These are phyloP conservation scores for Microplitis deprimator DNA, from an alignment of 2,888 invertebrate species.

Conservation along the genomic window DNA sequence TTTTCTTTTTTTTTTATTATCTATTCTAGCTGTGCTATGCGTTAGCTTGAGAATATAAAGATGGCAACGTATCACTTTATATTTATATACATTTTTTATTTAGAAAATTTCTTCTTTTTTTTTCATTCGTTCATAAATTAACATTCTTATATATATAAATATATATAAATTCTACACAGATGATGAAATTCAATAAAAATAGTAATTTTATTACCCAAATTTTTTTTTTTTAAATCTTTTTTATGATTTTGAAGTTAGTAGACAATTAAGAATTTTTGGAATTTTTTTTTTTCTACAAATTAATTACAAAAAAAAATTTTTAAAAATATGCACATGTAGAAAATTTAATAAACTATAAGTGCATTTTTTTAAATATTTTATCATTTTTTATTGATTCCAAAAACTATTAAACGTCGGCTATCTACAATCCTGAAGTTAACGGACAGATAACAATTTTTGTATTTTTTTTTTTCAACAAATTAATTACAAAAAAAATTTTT, in stretches of 20 bases:
- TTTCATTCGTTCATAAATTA: slow-evolving; percentile 39
- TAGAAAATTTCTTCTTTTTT: slow-evolving; percentile 3
- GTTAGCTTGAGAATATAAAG: slow-evolving; percentile 7
- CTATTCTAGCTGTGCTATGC: background rate
- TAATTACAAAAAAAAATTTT: too few species aligned
- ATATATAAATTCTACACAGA: background rate
- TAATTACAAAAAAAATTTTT: too few species aligned
- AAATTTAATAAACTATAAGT: too few species aligned
- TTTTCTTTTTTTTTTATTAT: slow-evolving; percentile 5
- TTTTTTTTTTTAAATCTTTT: background rate
- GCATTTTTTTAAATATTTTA: background rate
- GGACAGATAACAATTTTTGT: too few species aligned
- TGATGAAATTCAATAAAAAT: background rate
- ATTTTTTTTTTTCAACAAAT: too few species aligned
- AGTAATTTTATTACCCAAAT: background rate
- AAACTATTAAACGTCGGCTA: too few species aligned
- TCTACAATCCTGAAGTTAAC: too few species aligned
- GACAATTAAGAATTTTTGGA: too few species aligned
- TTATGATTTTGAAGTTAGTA: background rate
- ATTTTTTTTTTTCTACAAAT: too few species aligned
- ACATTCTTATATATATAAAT: slow-evolving; percentile 14
- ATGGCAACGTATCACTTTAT: slow-evolving; percentile 34
- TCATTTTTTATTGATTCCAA: background rate
- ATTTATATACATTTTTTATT: slow-evolving; percentile 20
- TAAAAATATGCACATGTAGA: too few species aligned